These are phyloP conservation scores for Actenoides hombroni DNA, from an alignment of 2,113 vertebrate genomes.

Conservation along the genomic window DNA sequence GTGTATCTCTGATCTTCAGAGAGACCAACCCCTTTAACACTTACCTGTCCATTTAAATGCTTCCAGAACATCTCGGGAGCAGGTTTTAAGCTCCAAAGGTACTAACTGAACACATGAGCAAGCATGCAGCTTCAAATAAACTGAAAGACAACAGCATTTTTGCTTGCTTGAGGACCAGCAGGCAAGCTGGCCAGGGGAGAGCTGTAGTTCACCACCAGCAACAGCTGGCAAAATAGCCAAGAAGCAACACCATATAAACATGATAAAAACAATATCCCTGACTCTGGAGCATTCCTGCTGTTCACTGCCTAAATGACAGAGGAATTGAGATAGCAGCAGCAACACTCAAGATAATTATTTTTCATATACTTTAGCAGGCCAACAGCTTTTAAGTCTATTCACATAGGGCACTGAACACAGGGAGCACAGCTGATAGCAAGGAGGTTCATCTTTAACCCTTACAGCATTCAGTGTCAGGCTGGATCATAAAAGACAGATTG, in stretches of 20 bases:
- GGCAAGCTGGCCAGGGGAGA: not conserved
- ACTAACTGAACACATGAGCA: not conserved
- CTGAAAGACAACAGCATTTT: not conserved
- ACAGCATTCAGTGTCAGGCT: not conserved
- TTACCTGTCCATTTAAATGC: not conserved
- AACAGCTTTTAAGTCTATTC: not conserved
- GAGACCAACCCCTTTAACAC: not conserved
- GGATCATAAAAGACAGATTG: not conserved
- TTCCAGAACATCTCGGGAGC: not conserved
- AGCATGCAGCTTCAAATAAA: not conserved
- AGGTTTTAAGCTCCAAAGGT: not conserved
- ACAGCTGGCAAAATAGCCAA: not conserved
- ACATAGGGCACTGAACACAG: fast-evolving
- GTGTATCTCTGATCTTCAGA: not conserved
- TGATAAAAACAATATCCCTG: no score
- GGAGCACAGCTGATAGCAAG: not conserved
- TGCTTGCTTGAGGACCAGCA: not conserved
- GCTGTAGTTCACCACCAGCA: not conserved
- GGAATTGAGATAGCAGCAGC: not conserved
- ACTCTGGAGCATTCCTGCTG: not conserved
- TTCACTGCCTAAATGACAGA: not conserved
- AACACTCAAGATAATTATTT: not conserved
- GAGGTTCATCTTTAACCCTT: not conserved
- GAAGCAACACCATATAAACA: not conserved
- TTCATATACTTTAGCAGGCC: not conserved